A percentile compares a stretch with the other conserved stretches of the same genome.
phyloP scores from a whole-genome alignment of 2,113 vertebrate species.

The Oreochromis spilurus region DNA sequence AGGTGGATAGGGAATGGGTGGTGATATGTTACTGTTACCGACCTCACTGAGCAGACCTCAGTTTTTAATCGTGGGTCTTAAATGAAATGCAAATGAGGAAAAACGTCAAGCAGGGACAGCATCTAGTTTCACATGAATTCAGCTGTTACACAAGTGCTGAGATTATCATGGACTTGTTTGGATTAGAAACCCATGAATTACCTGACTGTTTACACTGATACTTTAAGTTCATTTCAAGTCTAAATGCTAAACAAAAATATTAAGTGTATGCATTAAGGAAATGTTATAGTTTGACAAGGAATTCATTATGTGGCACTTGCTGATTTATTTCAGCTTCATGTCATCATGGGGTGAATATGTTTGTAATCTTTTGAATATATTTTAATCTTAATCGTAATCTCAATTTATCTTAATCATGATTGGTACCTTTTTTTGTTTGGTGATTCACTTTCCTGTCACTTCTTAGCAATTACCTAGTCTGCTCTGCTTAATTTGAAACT shows the following conservation, averaged over 20 bases:
- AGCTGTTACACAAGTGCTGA: background rate
- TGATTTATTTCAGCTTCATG: background rate
- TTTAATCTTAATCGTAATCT: background rate
- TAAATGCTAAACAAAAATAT: background rate
- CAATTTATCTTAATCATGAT: background rate
- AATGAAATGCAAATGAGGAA: background rate
- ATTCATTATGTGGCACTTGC: background rate
- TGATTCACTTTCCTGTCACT: background rate
- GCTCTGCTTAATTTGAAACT: background rate
- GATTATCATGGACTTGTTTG: background rate
- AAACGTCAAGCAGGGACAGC: background rate
- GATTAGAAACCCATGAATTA: background rate
- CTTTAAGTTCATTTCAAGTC: background rate
- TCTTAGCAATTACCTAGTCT: background rate
- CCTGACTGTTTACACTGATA: background rate
- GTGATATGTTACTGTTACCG: slow-evolving; percentile 11
- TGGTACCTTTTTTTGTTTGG: background rate
- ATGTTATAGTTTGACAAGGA: background rate
- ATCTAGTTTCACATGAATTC: background rate
- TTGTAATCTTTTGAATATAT: background rate
- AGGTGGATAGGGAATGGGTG: background rate
- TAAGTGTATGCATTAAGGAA: background rate
- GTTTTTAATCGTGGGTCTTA: background rate
- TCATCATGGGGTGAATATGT: background rate
- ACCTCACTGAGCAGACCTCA: background rate